phyloP scores from a whole-genome alignment of 1,140 invertebrate genomes.

The Drosophila dunni region DNA sequence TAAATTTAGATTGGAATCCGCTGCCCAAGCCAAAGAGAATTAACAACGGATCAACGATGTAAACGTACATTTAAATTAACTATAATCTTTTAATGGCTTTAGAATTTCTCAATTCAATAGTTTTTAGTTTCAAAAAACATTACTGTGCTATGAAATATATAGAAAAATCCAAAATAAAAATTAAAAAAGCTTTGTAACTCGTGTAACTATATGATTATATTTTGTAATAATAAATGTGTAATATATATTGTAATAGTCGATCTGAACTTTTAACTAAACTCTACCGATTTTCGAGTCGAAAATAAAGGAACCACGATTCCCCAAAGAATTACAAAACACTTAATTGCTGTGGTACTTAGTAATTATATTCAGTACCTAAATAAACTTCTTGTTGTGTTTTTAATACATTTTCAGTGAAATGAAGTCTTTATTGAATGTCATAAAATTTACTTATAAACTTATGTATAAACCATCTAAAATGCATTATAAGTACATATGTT shows the following conservation, averaged over 20 bases:
- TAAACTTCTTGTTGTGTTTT: not conserved
- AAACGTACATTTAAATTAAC: slow-evolving; percentile 15
- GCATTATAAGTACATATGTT: slow-evolving; percentile 72
- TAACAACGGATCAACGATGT: slow-evolving; percentile 42
- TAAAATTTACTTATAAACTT: slow-evolving; percentile 68
- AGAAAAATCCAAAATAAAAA: too few species aligned
- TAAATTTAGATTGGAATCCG: slow-evolving; percentile 84
- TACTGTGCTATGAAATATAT: slow-evolving; percentile 26
- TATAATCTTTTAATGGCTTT: slow-evolving; percentile 15
- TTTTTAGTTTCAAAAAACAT: slow-evolving; percentile 13
- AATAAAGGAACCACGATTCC: too few species aligned
- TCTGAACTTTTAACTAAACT: not conserved
- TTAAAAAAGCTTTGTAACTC: slow-evolving; percentile 44
- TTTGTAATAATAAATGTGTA: slow-evolving; percentile 15
- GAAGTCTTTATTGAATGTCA: slow-evolving; percentile 71
- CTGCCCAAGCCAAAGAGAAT: slow-evolving; percentile 80
- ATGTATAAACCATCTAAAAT: slow-evolving; percentile 68
- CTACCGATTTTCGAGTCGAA: too few species aligned
- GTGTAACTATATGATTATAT: slow-evolving; percentile 3
- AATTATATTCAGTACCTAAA: not conserved
- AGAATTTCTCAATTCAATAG: slow-evolving; percentile 20
- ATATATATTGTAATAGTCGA: not conserved
- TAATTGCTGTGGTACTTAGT: too few species aligned
- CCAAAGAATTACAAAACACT: too few species aligned
- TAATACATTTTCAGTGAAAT: slow-evolving; percentile 51